phyloP scores from a whole-genome alignment of 2,888 invertebrate species.

The Drosophila hamatofila region DNA sequence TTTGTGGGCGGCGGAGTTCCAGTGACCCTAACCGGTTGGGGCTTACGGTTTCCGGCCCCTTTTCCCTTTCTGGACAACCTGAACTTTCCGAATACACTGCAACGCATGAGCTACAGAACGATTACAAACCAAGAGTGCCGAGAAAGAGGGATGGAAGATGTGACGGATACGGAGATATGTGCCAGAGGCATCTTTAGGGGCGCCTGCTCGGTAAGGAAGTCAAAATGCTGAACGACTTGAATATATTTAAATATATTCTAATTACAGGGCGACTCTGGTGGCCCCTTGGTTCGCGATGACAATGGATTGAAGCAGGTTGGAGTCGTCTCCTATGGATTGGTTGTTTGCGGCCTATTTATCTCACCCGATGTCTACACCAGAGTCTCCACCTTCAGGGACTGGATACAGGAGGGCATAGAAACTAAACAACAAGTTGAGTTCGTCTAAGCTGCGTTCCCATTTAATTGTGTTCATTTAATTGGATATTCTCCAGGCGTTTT shows the following conservation, averaged over 20 bases:
- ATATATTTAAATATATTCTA: neutral
- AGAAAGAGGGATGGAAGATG: conserved; percentile 69
- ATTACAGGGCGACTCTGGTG: conserved; percentile 84
- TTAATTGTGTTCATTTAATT: neutral
- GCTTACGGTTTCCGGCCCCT: conserved; percentile 75
- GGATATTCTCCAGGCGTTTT: conserved; percentile 2
- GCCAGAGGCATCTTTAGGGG: conserved; percentile 75
- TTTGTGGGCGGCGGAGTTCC: conserved; percentile 68
- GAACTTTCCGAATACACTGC: conserved; percentile 79
- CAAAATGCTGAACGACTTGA: neutral
- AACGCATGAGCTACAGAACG: conserved; percentile 78
- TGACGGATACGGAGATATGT: conserved; percentile 83
- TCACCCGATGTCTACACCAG: conserved; percentile 84
- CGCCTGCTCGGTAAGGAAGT: conserved; percentile 79
- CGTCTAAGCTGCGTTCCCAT: neutral
- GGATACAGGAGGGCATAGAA: conserved; percentile 68
- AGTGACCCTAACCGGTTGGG: conserved; percentile 84
- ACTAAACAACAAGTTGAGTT: neutral
- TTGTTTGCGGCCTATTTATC: conserved; percentile 75
- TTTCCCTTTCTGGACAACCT: conserved; percentile 69
- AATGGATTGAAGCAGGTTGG: conserved; percentile 77
- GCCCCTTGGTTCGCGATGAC: conserved; percentile 77
- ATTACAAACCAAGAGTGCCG: conserved; percentile 80
- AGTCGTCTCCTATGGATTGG: conserved; percentile 82
- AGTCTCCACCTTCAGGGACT: conserved; percentile 80